phyloP scores from a whole-genome alignment of 2,113 vertebrate species.

The Megaceryle torquata region DNA sequence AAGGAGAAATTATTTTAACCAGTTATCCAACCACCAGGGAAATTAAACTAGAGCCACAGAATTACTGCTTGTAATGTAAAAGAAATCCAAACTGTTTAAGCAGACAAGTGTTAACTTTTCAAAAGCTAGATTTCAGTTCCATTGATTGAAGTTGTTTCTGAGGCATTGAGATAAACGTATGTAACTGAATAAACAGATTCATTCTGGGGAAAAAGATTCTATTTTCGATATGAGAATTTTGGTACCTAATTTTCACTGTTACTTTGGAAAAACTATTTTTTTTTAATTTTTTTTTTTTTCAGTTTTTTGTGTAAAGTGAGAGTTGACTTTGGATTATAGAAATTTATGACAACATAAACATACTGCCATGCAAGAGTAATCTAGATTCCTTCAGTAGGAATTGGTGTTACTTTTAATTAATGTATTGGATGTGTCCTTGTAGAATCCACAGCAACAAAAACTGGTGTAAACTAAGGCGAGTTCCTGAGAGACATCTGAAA shows the following conservation, averaged over 20 bases:
- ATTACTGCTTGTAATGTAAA: neutral
- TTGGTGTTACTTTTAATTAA: neutral
- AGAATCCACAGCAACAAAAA: neutral
- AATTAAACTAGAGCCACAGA: neutral
- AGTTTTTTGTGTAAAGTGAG: neutral
- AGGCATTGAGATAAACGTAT: neutral
- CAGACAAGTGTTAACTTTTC: neutral
- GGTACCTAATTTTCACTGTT: neutral
- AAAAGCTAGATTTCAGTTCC: neutral
- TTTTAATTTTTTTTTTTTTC: neutral
- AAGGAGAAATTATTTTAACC: slow-evolving; percentile 26
- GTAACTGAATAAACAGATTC: neutral
- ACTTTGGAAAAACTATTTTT: neutral
- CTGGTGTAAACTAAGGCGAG: neutral
- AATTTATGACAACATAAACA: neutral
- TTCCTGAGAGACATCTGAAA: neutral
- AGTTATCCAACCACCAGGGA: neutral
- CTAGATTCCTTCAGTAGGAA: neutral
- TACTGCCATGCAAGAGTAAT: neutral
- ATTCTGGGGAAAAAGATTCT: neutral
- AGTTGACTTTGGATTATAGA: neutral
- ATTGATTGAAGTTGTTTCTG: neutral
- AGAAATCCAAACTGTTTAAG: neutral
- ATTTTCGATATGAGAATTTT: neutral
- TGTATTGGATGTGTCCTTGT: neutral